phyloP scores from a whole-genome alignment of 2,888 invertebrate species.

The Anorthoa munda region DNA sequence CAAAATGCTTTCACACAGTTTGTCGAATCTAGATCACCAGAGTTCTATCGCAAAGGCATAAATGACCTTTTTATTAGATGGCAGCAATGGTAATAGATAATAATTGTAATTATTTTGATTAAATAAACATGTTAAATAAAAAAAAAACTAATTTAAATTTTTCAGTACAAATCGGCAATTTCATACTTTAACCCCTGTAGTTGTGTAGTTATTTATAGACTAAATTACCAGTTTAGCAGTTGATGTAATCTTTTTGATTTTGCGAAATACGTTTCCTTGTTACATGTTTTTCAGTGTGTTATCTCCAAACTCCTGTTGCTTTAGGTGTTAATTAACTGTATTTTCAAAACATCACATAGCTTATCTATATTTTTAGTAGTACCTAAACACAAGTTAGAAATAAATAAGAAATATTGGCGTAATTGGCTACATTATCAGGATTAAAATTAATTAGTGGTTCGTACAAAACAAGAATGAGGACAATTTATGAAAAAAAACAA shows the following conservation, averaged over 20 bases:
- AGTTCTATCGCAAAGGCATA: too few relatives aligned
- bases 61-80: too few relatives aligned
- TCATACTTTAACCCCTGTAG: too few relatives aligned
- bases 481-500: not conserved
- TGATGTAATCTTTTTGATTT: too few relatives aligned
- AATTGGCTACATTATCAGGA: not conserved
- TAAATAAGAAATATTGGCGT: not conserved
- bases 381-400: too few relatives aligned
- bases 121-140: too few relatives aligned
- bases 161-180: too few relatives aligned
- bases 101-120: too few relatives aligned
- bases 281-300: not conserved
- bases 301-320: not conserved
- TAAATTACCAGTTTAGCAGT: not conserved
- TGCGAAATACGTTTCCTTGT: not conserved
- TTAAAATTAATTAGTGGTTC: not conserved
- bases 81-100: too few relatives aligned
- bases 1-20: too few relatives aligned
- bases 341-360: not conserved
- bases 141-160: too few relatives aligned
- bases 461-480: slow-evolving; percentile 1
- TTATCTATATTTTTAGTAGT: not conserved
- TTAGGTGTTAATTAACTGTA: not conserved
- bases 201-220: not conserved
- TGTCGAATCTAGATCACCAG: too few relatives aligned